Evolutionary conservation across 1,140 invertebrate species (phyloP).

Genomic region (Drosophila funebris): DNA sequence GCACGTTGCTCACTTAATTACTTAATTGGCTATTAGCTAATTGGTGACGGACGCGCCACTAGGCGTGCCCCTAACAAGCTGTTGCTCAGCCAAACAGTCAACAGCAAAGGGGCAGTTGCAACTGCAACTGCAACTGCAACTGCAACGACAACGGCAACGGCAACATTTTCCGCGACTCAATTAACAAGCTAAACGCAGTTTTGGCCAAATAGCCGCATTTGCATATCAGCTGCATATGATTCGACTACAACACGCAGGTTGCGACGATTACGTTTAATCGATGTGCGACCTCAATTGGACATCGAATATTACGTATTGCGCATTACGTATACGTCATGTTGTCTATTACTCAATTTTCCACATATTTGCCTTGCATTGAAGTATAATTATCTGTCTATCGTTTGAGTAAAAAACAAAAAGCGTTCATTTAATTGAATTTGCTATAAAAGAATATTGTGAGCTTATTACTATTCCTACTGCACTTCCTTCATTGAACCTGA

Average conservation of each 20-base stretch:
- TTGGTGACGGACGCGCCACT: conserved; percentile 14
- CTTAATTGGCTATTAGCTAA: conserved; percentile 79
- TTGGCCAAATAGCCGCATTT: conserved; percentile 8
- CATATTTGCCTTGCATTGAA: neutral
- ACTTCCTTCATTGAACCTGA: too few species aligned
- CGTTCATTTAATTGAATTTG: too few species aligned
- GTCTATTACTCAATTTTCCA: neutral
- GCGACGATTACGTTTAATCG: too few species aligned
- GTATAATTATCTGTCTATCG: too few species aligned
- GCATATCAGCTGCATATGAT: conserved; percentile 6
- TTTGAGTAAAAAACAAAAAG: too few species aligned
- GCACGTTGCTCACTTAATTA: conserved; percentile 60
- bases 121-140: too few species aligned
- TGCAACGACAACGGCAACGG: too few species aligned
- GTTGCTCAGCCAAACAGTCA: conserved; percentile 5
- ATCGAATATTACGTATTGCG: too few species aligned
- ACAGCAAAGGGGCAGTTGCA: neutral
- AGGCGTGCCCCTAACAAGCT: conserved; percentile 11
- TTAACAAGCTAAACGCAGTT: conserved; percentile 14
- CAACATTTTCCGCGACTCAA: conserved; percentile 11
- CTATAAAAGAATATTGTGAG: too few species aligned
- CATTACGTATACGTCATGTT: neutral
- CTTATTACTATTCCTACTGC: too few species aligned
- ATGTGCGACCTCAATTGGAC: too few species aligned
- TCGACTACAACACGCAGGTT: conserved; percentile 2